These are phyloP conservation scores for Drosophila vallismaia DNA, from an alignment of 2,888 invertebrate genomes.

Conservation along the genomic window DNA sequence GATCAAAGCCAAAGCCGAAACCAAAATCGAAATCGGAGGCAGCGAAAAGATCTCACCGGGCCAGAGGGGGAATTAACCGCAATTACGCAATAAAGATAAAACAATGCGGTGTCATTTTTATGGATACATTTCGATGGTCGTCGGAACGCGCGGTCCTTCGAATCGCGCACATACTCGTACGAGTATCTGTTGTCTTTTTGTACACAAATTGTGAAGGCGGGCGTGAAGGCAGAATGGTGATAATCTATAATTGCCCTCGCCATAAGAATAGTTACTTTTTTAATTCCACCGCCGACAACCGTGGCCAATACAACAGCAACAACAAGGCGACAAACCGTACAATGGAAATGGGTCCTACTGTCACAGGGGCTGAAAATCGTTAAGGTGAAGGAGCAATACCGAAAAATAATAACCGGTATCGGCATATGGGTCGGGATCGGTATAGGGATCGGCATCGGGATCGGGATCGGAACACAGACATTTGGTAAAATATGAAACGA, in stretches of 20 bases:
- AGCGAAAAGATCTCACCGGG: slow-evolving; percentile 4
- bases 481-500: slow-evolving; percentile 74
- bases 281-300: slow-evolving; percentile 66
- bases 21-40: slow-evolving; percentile 22
- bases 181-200: slow-evolving; percentile 1
- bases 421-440: not conserved
- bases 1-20: slow-evolving; percentile 67
- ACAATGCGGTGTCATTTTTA: slow-evolving; percentile 80
- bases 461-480: slow-evolving; percentile 48
- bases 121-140: slow-evolving; percentile 62
- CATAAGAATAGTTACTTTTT: slow-evolving; percentile 75
- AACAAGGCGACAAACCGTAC: slow-evolving; percentile 14
- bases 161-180: slow-evolving; percentile 12
- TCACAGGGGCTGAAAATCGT: slow-evolving; percentile 37
- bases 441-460: slow-evolving; percentile 5
- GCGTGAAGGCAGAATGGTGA: slow-evolving; percentile 55
- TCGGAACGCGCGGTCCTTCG: slow-evolving; percentile 11
- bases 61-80: slow-evolving; percentile 67
- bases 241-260: slow-evolving; percentile 79
- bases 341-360: slow-evolving; percentile 62
- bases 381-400: not conserved
- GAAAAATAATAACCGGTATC: not conserved
- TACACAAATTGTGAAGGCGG: slow-evolving; percentile 9
- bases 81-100: slow-evolving; percentile 79
- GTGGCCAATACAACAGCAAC: slow-evolving; percentile 8